Evolutionary conservation across 2,113 vertebrate genomes (phyloP).

Genomic region (Corydoras maculifer): DNA sequence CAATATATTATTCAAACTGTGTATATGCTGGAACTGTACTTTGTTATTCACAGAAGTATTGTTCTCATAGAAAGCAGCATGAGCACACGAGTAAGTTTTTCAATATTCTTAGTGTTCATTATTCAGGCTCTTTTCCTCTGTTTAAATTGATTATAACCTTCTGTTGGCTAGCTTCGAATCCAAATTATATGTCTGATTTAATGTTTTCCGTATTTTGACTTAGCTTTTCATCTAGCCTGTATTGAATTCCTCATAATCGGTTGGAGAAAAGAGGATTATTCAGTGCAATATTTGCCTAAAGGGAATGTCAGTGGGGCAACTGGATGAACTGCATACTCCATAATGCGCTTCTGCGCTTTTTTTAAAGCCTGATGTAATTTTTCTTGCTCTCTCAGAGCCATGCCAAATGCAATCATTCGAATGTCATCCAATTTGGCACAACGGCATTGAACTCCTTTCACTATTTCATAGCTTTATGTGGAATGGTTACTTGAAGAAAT

Average conservation of each 20-base stretch:
- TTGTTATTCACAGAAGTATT: too few species aligned
- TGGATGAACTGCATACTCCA: not conserved
- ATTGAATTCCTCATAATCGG: slow-evolving; percentile 25
- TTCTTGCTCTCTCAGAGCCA: not conserved
- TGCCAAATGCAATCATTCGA: slow-evolving; percentile 18
- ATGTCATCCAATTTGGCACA: slow-evolving; percentile 8
- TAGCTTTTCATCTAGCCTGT: slow-evolving; percentile 5
- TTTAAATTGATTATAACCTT: too few species aligned
- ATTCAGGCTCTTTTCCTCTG: too few species aligned
- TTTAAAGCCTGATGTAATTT: not conserved
- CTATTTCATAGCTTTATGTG: not conserved
- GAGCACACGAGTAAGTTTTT: too few species aligned
- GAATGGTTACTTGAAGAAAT: too few species aligned
- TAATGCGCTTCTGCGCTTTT: not conserved
- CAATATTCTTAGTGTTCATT: too few species aligned
- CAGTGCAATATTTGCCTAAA: slow-evolving; percentile 2
- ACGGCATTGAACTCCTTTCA: not conserved
- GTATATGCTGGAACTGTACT: too few species aligned
- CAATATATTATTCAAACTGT: too few species aligned
- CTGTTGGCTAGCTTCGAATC: too few species aligned
- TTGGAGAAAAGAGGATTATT: slow-evolving; percentile 16
- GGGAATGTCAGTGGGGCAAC: slow-evolving; percentile 12
- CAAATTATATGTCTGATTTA: too few species aligned
- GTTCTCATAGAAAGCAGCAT: too few species aligned
- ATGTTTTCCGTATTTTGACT: slow-evolving; percentile 10